Evolutionary conservation across 2,797 vertebrate species (phyloP), one percentile per base, ranked within the genome.

Genomic region (Nyctibius grandis): DNA sequence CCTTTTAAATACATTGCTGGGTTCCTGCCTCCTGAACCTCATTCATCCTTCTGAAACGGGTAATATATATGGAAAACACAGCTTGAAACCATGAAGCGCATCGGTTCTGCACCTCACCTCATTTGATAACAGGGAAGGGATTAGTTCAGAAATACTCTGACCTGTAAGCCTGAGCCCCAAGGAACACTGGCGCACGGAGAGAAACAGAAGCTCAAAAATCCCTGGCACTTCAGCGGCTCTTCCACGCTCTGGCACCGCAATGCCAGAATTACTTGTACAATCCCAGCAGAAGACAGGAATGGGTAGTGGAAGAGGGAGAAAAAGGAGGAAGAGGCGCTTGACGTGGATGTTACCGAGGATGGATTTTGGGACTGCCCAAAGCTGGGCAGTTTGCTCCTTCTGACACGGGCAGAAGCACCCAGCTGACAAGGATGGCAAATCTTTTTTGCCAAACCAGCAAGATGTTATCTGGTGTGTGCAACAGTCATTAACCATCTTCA

Each of bases 41-140:
- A 17, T 23, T 36, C 50, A 17, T 45, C 50, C 47, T 19, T 34
- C 40, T 57, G 31, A 53, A 78, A 59, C 1, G 3, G 42, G 21
- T 6, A 51, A 60, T 15, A 53, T 5, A 12, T 22, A 67, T 5
- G 79, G 63, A 53, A 48, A 91, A 89, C 9, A 34, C 19, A 57
- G 73, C 65, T n/a, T 2, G 2, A 57, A 64, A 53, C 47, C 56
- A n/a, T 0, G 1, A 34, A 31, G 26, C 1, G 3, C 48, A 33
- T 59, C 6, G 7, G 50, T 42, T 54, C 70, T 42, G 18, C 61
- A 33, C 67, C 70, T 74, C 60, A 36, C 48, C 33, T 31, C 50
- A 2, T 15, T 16, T 45, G 48, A 9, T 50, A 75, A 59, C 16
- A 28, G 65, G 69, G 59, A 80, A 72, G 18, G 77, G 33, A 63